Evolutionary conservation across 1,140 invertebrate genomes (phyloP), one percentile per base, ranked within the genome.

Genomic region (Zaprionus ornatus): DNA sequence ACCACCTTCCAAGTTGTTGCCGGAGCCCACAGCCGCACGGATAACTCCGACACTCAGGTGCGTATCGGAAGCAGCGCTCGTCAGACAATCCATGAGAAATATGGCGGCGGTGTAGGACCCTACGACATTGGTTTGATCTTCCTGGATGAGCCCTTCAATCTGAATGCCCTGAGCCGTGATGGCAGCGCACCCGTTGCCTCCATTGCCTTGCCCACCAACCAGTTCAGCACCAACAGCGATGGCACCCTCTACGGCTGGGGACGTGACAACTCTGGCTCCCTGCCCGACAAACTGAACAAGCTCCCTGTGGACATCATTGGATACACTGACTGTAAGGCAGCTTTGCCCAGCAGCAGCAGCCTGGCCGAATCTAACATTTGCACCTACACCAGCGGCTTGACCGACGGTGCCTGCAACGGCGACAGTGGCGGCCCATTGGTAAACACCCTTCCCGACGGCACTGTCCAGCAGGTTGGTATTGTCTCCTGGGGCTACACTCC

Each of bases 401-500:
- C 94, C 56, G 80, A 93, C 19, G 94, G 94, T 50, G 94, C 95
- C 21, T 96, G 95, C 91, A 94, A 92, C 62, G 95, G 95, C 50
- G 95, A 96, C 84, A 95, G 95, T 19, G 95, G 95, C 59, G 95
- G 95, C 56, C 95, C 95, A 1, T 79, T 95, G 35, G 92, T 94
- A n/a, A 54, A 2, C 15, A 35, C 21, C 15, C 23, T 12, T 3
- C 0, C 10, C n/a, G 74, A 92, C 9, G 74, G 55, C 5, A 54
- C 1, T 7, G 4, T 1, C n/a, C 19, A 70, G 48, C 66, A 27
- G 17, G 74, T 96, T 35, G 96, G 96, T 17, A 92, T 96, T 21
- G 96, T 96, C 0, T 97, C 96, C 1, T 97, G 96, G 95, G 96
- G 96, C 6, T 91, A 95, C 25, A 93, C 94, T 4, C 96, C 96